These are phyloP conservation scores for Rotaria magnacalcarata DNA, from an alignment of 2,888 invertebrate genomes.

Conservation along the genomic window DNA sequence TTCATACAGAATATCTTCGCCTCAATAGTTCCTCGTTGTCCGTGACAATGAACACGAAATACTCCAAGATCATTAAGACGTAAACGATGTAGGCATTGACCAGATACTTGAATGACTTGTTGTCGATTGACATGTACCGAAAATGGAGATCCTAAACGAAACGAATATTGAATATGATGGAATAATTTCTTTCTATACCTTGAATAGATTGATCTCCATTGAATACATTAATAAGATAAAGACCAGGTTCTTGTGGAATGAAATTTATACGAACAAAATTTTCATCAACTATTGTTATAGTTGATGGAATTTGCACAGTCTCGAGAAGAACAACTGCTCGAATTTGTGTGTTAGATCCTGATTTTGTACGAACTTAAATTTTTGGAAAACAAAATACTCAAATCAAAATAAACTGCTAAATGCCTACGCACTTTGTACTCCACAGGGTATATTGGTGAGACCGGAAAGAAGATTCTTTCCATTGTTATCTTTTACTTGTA, in stretches of 20 bases:
- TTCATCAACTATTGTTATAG: background rate
- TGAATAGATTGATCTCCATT: background rate
- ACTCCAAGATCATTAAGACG: background rate
- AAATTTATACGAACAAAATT: conserved; percentile 1
- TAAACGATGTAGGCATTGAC: conserved; percentile 1
- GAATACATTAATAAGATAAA: background rate
- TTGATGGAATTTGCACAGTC: background rate
- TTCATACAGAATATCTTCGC: background rate
- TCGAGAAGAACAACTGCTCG: background rate
- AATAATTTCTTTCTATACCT: background rate
- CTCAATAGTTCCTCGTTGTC: background rate
- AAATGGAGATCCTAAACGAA: conserved; percentile 34
- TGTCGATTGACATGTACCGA: background rate
- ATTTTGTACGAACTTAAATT: conserved; percentile 1
- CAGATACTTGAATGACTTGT: background rate
- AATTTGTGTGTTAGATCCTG: background rate
- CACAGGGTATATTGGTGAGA: background rate
- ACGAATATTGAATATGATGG: too few relatives aligned
- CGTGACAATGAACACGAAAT: conserved; percentile 23
- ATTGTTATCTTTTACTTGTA: background rate
- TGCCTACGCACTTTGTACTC: background rate
- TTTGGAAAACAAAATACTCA: background rate
- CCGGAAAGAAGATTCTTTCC: background rate
- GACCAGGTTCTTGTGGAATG: conserved; percentile 1
- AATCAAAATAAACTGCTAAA: background rate